Conservation (phyloP, 2,888 invertebrate genomes). For the Polylopha cassiicola region DNA sequence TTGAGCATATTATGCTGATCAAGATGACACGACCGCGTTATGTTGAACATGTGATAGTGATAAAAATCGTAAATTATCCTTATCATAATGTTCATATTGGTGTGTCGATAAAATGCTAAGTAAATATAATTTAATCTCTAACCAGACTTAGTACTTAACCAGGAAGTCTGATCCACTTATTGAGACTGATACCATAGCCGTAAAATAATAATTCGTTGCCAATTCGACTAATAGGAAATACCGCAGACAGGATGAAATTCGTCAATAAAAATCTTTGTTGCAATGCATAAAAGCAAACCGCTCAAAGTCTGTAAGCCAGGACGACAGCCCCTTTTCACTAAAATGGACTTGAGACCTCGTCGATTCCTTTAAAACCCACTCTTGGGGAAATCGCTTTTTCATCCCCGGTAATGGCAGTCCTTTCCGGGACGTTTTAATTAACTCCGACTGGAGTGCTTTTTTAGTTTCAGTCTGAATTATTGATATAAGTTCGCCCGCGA, state of each 20-base stretch:
- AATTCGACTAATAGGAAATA: conserved; percentile 10
- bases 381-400: conserved; percentile 72
- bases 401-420: conserved; percentile 65
- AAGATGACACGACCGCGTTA: too few species aligned
- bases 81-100: too few species aligned
- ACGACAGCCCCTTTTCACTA: conserved; percentile 40
- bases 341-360: conserved; percentile 54
- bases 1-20: too few species aligned
- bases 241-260: conserved; percentile 33
- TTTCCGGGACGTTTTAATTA: conserved; percentile 72
- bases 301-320: conserved; percentile 55
- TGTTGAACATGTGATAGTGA: too few species aligned
- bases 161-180: too few species aligned
- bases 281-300: conserved; percentile 51
- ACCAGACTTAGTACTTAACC: too few species aligned
- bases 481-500: conserved; percentile 37
- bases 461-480: conserved; percentile 61
- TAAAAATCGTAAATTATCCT: too few species aligned
- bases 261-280: conserved; percentile 50
- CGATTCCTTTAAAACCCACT: conserved; percentile 67
- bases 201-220: conserved; percentile 13
- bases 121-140: too few species aligned
- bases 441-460: conserved; percentile 54
- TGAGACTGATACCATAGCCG: not conserved
- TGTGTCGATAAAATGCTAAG: too few species aligned